These are phyloP conservation scores for Rhabdornis inornatus DNA, from an alignment of 2,113 vertebrate species.

Conservation along the genomic window DNA sequence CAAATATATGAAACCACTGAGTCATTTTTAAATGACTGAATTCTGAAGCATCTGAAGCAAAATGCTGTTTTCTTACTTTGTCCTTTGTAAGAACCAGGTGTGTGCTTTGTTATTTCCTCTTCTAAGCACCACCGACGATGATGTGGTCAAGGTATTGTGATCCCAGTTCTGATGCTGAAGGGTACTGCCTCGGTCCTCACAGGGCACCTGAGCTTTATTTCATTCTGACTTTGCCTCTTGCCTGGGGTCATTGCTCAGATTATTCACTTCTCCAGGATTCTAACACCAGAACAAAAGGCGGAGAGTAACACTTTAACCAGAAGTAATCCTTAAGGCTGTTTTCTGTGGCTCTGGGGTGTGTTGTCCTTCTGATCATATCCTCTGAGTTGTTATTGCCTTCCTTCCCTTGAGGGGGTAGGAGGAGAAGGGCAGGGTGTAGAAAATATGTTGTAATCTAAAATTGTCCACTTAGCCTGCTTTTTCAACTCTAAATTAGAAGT, in stretches of 20 bases:
- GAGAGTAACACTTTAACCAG: not conserved
- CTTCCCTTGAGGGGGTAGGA: not conserved
- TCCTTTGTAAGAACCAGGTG: not conserved
- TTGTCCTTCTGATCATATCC: not conserved
- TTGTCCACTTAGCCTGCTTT: slow-evolving; percentile 25
- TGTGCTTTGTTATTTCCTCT: not conserved
- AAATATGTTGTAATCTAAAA: slow-evolving; percentile 35
- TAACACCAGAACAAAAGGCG: not conserved
- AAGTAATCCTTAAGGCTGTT: not conserved
- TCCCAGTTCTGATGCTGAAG: not conserved
- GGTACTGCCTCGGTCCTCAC: not conserved
- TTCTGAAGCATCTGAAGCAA: not conserved
- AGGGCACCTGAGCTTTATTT: not conserved
- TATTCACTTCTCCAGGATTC: not conserved
- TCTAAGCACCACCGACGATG: not conserved
- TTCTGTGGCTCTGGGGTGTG: not conserved
- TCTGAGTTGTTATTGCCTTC: slow-evolving; percentile 2
- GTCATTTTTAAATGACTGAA: not conserved
- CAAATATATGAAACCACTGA: not conserved
- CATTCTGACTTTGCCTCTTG: not conserved
- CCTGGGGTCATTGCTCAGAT: not conserved
- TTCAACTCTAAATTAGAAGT: slow-evolving; percentile 43
- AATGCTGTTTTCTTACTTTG: not conserved
- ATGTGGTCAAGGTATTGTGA: not conserved
- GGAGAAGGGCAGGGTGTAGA: not conserved